Evolutionary conservation across 1,140 invertebrate species (phyloP), one percentile per base, ranked within the genome.

Genomic region (Aphelenchoides fujianensis): DNA sequence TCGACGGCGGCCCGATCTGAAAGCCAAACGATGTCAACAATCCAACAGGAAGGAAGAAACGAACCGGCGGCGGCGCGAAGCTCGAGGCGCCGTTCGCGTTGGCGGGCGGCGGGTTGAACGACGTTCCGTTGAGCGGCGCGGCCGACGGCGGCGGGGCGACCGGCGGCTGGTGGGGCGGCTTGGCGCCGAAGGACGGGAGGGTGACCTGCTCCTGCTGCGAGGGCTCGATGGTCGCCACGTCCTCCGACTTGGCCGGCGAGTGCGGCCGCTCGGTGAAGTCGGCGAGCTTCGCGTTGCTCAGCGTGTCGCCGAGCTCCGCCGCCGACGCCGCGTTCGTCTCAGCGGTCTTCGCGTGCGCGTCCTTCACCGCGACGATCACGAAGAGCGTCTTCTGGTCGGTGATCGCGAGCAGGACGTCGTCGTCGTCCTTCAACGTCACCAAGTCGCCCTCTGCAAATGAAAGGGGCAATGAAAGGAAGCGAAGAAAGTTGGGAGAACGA

Each of bases 361-460:
- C 32, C 9, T 75, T 34, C 28, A 48, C 23, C 32, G 36, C 23
- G 27, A 78, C 77, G 27, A 75, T 64, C 23, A 80, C 36, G 36
- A 27, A 78, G n/a, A 75, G 69, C 16, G 53, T 62, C 41, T 73
- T 52, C 63, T 71, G 35, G 5, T 61, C 55, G 36, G 63, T 53
- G 23, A 80, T 36, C 0, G 80, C 79, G 35, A 79, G 52, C 12
- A 70, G 31, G n/a, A 80, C 37, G 37, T 80, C 79, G 23, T 69
- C 59, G 48, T 80, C 79, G 48, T 79, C 62, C 55, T 64, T 64
- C n/a, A 80, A 53, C 0, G 77, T 81, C 19, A 80, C 66, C 28
- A 80, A 74, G 63, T 80, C 79, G 9, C 59, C 70, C 27, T 80
- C 79, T 80, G 30, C n/a, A 75, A 70, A 63, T 28, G n/a, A n/a